A percentile compares a stretch with the other conserved stretches of the same genome.
Evolutionary conservation across 2,797 vertebrate genomes (phyloP).

Genomic region (Bovichtus variegatus): DNA sequence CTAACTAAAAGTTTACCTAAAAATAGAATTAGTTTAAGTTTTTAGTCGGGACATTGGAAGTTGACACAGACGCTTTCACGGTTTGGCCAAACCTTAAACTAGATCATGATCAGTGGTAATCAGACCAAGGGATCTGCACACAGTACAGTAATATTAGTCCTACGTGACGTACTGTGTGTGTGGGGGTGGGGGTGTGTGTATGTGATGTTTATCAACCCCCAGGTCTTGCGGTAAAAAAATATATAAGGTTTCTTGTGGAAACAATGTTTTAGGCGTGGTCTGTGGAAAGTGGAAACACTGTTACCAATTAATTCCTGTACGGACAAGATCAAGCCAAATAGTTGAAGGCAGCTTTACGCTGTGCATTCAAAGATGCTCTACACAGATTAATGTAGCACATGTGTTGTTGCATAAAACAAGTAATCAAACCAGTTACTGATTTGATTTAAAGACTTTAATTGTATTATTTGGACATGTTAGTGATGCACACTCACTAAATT

Average conservation of each 20-base stretch:
- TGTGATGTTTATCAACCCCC: not conserved
- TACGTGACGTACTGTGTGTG: not conserved
- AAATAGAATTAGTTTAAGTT: not conserved
- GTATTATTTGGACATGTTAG: not conserved
- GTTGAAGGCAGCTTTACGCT: not conserved
- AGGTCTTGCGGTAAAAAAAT: not conserved
- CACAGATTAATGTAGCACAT: not conserved
- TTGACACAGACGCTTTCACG: not conserved
- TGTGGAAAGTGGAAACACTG: not conserved
- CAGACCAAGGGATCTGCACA: not conserved
- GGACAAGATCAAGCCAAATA: constrained; percentile 20
- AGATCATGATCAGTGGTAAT: not conserved
- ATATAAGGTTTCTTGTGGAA: not conserved
- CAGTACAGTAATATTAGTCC: not conserved
- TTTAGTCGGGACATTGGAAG: not conserved
- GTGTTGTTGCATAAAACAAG: constrained; percentile 11
- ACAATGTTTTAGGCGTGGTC: constrained; percentile 1
- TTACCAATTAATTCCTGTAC: constrained; percentile 23
- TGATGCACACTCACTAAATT: constrained; percentile 6
- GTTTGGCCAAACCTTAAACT: not conserved
- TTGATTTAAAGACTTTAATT: not conserved
- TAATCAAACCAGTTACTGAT: not conserved
- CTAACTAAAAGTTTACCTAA: not conserved
- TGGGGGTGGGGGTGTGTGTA: too few relatives aligned
- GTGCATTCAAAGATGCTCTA: not conserved